Evolutionary conservation across 2,888 invertebrate species (phyloP), one percentile per base, ranked within the genome.

Genomic region (Clivina fossor): DNA sequence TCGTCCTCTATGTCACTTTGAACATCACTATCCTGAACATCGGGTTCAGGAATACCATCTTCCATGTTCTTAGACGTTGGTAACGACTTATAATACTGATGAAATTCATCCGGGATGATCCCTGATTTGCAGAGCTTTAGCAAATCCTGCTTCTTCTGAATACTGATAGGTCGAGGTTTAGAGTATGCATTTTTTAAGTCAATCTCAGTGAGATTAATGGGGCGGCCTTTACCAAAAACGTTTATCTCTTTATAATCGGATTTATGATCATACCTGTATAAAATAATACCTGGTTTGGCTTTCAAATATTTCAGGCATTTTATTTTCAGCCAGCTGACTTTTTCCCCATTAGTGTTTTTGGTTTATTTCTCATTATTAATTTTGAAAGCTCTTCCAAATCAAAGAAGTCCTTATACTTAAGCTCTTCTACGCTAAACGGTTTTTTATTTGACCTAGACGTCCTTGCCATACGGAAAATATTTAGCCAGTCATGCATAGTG

Each of bases 121-220:
- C 18, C 18, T 28, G 30, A 30, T 44, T 44, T 30, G 30, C 30
- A 44, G 7, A 44, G 44, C 16, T 44, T 30, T n/a, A 44, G 30
- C 18, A 44, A 46, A 46, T 46, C 46, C 8, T 46, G 46, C n/a
- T 46, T 46, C 33, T 46, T 46, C 19, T 46, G 32, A 18, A 46
- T 18, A 32, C 33, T 30, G 19, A 18, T 32, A 3, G 18, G 46
- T 1, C 33, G 32, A 32, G 18, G 33, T 46, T 46, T 46, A 2
- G 18, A 32, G 18, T 46, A 32, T 46, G 33, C 32, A 18, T 46
- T 46, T 32, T 28, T 33, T 32, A 32, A 32, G 1, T 46, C 20
- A 20, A 46, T 46, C 18, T 46, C 19, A 32, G 32, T 46, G n/a
- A 46, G 20, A 32, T 32, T 30, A 32, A 46, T 18, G 4, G 46